Conservation (phyloP, 2,888 invertebrate species). For the Alloscopus bannaensis region DNA sequence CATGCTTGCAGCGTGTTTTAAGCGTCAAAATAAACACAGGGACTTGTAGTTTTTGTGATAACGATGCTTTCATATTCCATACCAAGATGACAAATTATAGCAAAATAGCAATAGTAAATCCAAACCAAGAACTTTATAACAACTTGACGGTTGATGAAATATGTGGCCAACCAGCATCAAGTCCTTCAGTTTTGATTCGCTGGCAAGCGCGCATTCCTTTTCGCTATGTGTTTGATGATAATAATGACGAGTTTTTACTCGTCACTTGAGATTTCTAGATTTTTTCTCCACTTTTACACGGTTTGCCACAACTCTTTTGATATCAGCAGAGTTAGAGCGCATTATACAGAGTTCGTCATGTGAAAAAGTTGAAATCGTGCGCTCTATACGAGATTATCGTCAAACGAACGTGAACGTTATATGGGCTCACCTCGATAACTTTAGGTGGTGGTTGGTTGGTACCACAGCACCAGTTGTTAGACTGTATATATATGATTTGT, state of each 20-base stretch:
- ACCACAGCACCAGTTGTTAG: too few relatives aligned
- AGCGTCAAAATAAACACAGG: neutral
- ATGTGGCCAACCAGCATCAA: too few relatives aligned
- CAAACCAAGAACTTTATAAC: too few relatives aligned
- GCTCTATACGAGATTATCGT: constrained; percentile 25
- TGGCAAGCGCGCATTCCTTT: neutral
- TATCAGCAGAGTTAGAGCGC: neutral
- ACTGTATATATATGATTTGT: too few relatives aligned
- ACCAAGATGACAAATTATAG: too few relatives aligned
- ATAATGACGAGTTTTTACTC: constrained; percentile 28
- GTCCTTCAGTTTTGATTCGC: too few relatives aligned
- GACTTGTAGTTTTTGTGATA: neutral
- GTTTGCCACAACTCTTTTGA: constrained; percentile 23
- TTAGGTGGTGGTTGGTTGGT: neutral
- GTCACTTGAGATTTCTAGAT: constrained; percentile 19
- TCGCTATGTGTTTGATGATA: neutral
- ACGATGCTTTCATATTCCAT: too few relatives aligned
- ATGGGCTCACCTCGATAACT: neutral
- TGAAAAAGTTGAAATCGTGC: constrained; percentile 26
- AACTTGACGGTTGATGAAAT: too few relatives aligned
- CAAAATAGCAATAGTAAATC: too few relatives aligned
- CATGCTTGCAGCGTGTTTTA: neutral
- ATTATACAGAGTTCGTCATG: constrained; percentile 15
- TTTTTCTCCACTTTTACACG: constrained; percentile 32
- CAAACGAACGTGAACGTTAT: constrained; percentile 2